Evolutionary conservation across 2,888 invertebrate genomes (phyloP).

Genomic region (Chloroclysta siterata): DNA sequence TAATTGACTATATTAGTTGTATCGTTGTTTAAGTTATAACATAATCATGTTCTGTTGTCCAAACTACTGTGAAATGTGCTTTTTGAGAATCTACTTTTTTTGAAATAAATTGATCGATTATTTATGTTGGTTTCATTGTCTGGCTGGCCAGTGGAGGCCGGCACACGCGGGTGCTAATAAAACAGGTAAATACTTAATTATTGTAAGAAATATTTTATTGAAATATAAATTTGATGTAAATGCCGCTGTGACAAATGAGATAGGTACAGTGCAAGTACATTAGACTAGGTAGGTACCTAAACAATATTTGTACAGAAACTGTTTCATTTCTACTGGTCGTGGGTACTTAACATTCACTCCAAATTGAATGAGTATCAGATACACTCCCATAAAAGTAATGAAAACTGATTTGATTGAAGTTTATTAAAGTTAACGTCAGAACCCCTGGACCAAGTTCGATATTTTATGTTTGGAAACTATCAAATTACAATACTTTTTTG

Average conservation of each 20-base stretch:
- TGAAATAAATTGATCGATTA: slow-evolving; percentile 72
- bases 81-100: slow-evolving; percentile 65
- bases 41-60: slow-evolving; percentile 58
- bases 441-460: no score
- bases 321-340: no score
- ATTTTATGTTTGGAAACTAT: no score
- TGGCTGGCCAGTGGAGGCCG: no score
- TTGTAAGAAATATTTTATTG: not conserved
- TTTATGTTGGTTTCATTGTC: slow-evolving; percentile 34
- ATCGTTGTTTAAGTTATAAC: slow-evolving; percentile 51
- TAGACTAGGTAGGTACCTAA: not conserved
- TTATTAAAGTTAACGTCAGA: no score
- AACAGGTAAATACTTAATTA: no score
- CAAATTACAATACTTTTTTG: no score
- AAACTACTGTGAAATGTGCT: slow-evolving; percentile 55
- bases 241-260: not conserved
- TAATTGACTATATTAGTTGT: slow-evolving; percentile 34
- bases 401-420: no score
- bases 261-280: not conserved
- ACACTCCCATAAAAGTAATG: no score
- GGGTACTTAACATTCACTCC: no score
- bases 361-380: no score
- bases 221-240: not conserved
- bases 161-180: no score
- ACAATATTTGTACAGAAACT: not conserved